phyloP scores from a whole-genome alignment of 2,888 invertebrate species.

The Thecocarcelia acutangulata region DNA sequence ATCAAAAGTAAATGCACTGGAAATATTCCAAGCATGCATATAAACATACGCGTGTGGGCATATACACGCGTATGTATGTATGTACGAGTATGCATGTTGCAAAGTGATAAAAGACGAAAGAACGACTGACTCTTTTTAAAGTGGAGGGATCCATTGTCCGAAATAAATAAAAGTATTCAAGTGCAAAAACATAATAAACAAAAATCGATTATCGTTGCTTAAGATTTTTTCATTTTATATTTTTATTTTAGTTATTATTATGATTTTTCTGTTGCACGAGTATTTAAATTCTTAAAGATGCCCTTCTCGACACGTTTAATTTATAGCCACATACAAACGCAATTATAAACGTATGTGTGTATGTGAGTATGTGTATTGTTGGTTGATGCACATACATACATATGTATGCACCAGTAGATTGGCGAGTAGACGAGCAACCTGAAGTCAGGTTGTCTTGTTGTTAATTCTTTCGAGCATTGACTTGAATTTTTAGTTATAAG shows the following conservation, averaged over 20 bases:
- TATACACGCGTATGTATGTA: slow-evolving; percentile 5
- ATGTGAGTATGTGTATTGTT: neutral
- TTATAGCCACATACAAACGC: slow-evolving; percentile 73
- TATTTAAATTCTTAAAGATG: slow-evolving; percentile 74
- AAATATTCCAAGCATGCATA: neutral
- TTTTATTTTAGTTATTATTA: slow-evolving; percentile 62
- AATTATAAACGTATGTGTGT: slow-evolving; percentile 22
- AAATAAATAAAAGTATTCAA: slow-evolving; percentile 63
- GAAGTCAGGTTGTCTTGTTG: slow-evolving; percentile 57
- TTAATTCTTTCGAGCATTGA: slow-evolving; percentile 39
- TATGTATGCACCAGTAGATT: no score
- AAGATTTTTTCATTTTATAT: slow-evolving; percentile 68
- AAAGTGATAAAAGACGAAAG: slow-evolving; percentile 43
- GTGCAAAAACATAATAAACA: slow-evolving; percentile 78
- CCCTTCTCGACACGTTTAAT: slow-evolving; percentile 76
- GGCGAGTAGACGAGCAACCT: slow-evolving; percentile 57
- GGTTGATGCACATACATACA: neutral
- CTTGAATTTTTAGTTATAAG: slow-evolving; percentile 42
- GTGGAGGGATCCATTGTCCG: slow-evolving; percentile 31
- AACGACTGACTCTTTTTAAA: slow-evolving; percentile 15
- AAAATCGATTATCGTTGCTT: slow-evolving; percentile 81
- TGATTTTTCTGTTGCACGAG: slow-evolving; percentile 73
- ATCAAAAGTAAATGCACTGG: neutral
- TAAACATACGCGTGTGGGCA: slow-evolving; percentile 4
- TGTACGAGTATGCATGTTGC: slow-evolving; percentile 5